Evolutionary conservation across 2,113 vertebrate genomes (phyloP).

Genomic region (Elachura formosa): DNA sequence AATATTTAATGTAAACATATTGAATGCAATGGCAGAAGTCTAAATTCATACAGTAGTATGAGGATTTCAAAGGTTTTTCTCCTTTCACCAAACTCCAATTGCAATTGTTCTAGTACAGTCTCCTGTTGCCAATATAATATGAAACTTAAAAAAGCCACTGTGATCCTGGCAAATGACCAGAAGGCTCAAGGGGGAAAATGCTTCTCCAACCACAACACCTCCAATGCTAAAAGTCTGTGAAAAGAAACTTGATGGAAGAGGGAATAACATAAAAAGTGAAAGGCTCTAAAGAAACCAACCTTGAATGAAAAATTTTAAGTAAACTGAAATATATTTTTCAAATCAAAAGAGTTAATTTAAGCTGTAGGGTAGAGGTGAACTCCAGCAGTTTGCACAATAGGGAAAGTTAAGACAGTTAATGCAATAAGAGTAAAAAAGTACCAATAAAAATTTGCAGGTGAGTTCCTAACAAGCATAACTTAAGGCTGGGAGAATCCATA

Average conservation of each 20-base stretch:
- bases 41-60: not conserved
- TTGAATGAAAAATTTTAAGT: not conserved
- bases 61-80: not conserved
- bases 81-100: not conserved
- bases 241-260: not conserved
- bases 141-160: not conserved
- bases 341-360: not conserved
- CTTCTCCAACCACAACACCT: not conserved
- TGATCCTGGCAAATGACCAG: not conserved
- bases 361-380: not conserved
- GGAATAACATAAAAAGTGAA: not conserved
- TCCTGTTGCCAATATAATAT: accelerated
- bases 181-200: not conserved
- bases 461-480: not conserved
- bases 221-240: not conserved
- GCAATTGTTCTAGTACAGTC: not conserved
- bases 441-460: not conserved
- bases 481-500: not conserved
- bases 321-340: not conserved
- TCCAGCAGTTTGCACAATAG: accelerated
- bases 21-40: not conserved
- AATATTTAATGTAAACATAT: not conserved
- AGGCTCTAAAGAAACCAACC: not conserved
- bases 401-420: not conserved
- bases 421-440: not conserved